Evolutionary conservation across 2,797 vertebrate genomes (phyloP).

Genomic region (Ptychadena robeensis): DNA sequence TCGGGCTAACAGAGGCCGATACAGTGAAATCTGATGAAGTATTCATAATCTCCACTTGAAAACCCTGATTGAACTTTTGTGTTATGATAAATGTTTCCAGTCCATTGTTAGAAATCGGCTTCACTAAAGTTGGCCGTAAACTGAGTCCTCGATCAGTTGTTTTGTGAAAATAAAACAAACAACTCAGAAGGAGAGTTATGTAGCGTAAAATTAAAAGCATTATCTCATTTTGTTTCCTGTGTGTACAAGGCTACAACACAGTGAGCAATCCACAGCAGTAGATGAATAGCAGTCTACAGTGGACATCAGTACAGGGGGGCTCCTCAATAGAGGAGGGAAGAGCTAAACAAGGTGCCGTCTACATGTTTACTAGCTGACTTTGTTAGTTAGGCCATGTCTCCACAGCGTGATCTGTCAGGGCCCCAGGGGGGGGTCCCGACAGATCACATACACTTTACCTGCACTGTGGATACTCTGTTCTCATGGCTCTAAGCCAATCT

Average conservation of each 20-base stretch:
- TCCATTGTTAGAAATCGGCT: not conserved
- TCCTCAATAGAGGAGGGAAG: too few relatives aligned
- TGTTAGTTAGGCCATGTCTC: too few relatives aligned
- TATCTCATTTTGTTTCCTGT: not conserved
- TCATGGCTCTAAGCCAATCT: too few relatives aligned
- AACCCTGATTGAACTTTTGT: not conserved
- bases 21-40: not conserved
- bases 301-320: too few relatives aligned
- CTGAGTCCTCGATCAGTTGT: not conserved
- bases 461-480: too few relatives aligned
- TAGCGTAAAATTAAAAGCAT: not conserved
- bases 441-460: too few relatives aligned
- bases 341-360: too few relatives aligned
- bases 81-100: not conserved
- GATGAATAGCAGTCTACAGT: too few relatives aligned
- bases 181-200: not conserved
- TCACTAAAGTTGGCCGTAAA: not conserved
- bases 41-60: not conserved
- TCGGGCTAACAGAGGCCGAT: not conserved
- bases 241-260: not conserved
- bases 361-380: too few relatives aligned
- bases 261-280: not conserved
- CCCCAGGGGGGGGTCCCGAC: too few relatives aligned
- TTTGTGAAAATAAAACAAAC: not conserved
- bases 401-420: too few relatives aligned